phyloP scores from a whole-genome alignment of 2,113 vertebrate genomes.

The Megaceryle maxima region DNA sequence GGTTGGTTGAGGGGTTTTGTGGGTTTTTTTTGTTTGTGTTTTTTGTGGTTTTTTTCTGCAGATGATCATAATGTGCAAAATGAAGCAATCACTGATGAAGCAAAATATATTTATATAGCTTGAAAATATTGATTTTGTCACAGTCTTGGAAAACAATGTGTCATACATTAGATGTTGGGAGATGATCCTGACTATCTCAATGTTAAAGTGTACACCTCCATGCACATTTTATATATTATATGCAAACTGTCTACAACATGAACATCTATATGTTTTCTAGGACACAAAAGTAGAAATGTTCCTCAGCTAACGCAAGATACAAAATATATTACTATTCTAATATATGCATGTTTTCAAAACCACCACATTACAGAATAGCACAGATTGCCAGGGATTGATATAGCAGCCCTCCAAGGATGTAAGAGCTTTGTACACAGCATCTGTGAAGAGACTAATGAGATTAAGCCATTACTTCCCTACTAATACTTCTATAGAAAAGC shows the following conservation, averaged over 20 bases:
- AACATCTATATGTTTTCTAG: background rate
- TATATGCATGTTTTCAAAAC: background rate
- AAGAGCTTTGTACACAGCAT: background rate
- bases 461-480: background rate
- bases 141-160: background rate
- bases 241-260: background rate
- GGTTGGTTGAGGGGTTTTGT: too few relatives aligned
- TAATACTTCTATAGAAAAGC: background rate
- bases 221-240: background rate
- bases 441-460: background rate
- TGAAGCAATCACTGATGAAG: background rate
- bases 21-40: background rate
- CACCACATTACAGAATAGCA: background rate
- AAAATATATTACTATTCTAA: background rate
- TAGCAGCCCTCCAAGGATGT: background rate
- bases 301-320: background rate
- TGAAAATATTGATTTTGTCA: background rate
- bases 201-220: background rate
- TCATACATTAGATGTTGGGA: background rate
- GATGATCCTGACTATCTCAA: background rate
- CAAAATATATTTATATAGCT: background rate
- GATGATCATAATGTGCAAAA: background rate
- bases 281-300: background rate
- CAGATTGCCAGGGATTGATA: slow-evolving; percentile 13
- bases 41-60: accelerated